A percentile compares a stretch with the other conserved stretches of the same genome.
Conservation (phyloP, 2,888 invertebrate genomes). For the Drosophila affinis region DNA sequence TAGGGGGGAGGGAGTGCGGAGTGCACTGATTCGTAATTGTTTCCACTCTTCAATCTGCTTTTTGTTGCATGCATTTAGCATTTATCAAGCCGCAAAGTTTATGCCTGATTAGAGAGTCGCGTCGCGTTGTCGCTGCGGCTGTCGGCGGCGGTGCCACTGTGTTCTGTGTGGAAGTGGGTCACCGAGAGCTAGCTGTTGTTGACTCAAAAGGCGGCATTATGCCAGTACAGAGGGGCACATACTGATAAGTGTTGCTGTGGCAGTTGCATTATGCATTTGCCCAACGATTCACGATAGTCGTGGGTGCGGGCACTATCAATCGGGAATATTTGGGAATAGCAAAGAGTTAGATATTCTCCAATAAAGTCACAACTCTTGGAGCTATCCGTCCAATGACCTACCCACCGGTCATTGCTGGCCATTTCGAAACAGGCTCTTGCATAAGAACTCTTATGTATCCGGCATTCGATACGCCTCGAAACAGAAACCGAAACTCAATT, state of each 20-base stretch:
- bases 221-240: slow-evolving; percentile 38
- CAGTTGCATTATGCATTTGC: slow-evolving; percentile 31
- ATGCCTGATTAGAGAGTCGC: slow-evolving; percentile 63
- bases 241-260: slow-evolving; percentile 27
- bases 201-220: slow-evolving; percentile 46
- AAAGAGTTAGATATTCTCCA: slow-evolving; percentile 9
- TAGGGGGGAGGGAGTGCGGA: not conserved
- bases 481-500: slow-evolving; percentile 49
- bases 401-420: not conserved
- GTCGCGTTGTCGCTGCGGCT: slow-evolving; percentile 24
- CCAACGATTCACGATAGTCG: slow-evolving; percentile 18
- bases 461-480: slow-evolving; percentile 68
- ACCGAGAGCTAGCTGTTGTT: slow-evolving; percentile 35
- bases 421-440: slow-evolving; percentile 44
- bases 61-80: slow-evolving; percentile 12
- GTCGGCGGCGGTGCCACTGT: slow-evolving; percentile 18
- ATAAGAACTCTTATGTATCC: slow-evolving; percentile 39
- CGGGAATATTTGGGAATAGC: not conserved
- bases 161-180: slow-evolving; percentile 57
- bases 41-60: slow-evolving; percentile 3
- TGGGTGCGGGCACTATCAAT: slow-evolving; percentile 25
- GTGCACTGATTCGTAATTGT: slow-evolving; percentile 32
- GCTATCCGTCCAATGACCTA: slow-evolving; percentile 23
- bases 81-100: slow-evolving; percentile 40
- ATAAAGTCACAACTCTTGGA: slow-evolving; percentile 11